phyloP scores from a whole-genome alignment of 1,140 invertebrate species.

The Drosophila bocqueti region DNA sequence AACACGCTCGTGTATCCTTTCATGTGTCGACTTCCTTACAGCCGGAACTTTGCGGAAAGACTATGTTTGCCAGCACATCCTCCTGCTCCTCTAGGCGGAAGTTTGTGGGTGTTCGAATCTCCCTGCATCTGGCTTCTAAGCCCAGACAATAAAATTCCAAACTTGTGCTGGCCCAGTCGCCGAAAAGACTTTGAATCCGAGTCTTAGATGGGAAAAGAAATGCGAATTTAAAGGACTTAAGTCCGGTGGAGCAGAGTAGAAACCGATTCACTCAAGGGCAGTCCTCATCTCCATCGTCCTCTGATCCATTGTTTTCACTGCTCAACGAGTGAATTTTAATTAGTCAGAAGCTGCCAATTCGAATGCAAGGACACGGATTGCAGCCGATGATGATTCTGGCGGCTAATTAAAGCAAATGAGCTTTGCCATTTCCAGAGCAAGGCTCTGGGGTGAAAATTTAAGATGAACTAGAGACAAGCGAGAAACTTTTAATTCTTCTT shows the following conservation, averaged over 20 bases:
- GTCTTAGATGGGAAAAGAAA: background rate
- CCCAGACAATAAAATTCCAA: slow-evolving; percentile 58
- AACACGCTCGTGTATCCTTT: slow-evolving; percentile 1
- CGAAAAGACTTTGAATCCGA: slow-evolving; percentile 17
- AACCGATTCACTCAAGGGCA: background rate
- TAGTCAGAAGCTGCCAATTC: slow-evolving; percentile 11
- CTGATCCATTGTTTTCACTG: slow-evolving; percentile 16
- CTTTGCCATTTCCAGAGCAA: slow-evolving; percentile 13
- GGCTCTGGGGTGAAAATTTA: slow-evolving; percentile 20
- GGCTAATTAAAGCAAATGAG: slow-evolving; percentile 33
- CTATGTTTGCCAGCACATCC: slow-evolving; percentile 21
- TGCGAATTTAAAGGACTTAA: slow-evolving; percentile 1
- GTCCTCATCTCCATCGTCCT: slow-evolving; percentile 34
- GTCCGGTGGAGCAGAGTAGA: background rate
- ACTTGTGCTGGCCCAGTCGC: slow-evolving; percentile 38
- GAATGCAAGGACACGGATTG: background rate
- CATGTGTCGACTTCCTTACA: slow-evolving; percentile 1
- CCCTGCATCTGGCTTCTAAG: slow-evolving; percentile 30
- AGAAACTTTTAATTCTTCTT: slow-evolving; percentile 64
- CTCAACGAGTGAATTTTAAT: slow-evolving; percentile 59
- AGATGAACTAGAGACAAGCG: slow-evolving; percentile 20
- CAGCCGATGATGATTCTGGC: background rate
- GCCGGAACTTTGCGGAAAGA: slow-evolving; percentile 2
- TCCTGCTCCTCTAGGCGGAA: slow-evolving; percentile 3
- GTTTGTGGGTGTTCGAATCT: slow-evolving; percentile 36